phyloP scores from a whole-genome alignment of 2,113 vertebrate genomes.

The Macquaria australasica region DNA sequence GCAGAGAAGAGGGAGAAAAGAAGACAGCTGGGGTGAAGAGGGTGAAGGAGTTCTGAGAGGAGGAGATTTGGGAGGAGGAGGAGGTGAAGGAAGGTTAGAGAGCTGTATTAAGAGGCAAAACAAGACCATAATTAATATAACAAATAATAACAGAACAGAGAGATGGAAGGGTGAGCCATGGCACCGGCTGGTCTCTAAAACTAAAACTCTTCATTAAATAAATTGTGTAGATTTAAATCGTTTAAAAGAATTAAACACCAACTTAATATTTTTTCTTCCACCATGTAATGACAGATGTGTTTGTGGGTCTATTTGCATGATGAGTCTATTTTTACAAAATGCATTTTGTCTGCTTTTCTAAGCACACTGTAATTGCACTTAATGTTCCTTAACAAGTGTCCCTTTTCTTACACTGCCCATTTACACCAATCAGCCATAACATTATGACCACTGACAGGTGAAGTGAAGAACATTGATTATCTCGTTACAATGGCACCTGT shows the following conservation, averaged over 20 bases:
- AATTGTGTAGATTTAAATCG: background rate
- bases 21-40: background rate
- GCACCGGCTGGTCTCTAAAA: background rate
- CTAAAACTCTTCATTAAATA: background rate
- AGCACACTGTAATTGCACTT: conserved; percentile 14
- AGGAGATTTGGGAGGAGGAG: background rate
- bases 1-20: background rate
- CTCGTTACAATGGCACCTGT: too few relatives aligned
- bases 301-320: background rate
- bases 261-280: background rate
- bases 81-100: background rate
- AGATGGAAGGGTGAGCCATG: background rate
- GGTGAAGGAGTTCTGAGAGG: background rate
- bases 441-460: too few relatives aligned
- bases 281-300: background rate
- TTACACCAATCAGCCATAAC: background rate
- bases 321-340: background rate
- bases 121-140: background rate
- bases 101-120: conserved; percentile 5
- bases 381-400: conserved; percentile 13
- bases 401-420: background rate
- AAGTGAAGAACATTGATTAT: too few relatives aligned
- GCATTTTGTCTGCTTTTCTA: background rate
- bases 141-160: background rate
- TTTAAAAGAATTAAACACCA: background rate